phyloP scores from a whole-genome alignment of 1,140 invertebrate species.

The Portunus trituberculatus region DNA sequence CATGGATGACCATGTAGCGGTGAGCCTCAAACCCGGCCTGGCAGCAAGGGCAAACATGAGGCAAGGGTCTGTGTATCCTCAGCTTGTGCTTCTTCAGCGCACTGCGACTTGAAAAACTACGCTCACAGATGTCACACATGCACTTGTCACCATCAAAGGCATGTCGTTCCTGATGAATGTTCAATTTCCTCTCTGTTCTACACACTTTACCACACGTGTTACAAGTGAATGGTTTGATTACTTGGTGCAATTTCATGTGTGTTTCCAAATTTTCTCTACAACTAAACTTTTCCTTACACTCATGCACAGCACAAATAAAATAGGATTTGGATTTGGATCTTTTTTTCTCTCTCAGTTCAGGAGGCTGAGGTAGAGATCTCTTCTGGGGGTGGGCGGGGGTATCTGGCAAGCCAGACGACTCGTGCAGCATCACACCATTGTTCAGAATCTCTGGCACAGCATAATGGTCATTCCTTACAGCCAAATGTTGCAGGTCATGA shows the following conservation, averaged over 20 bases:
- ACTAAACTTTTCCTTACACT: slow-evolving; percentile 61
- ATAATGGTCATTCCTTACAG: slow-evolving; percentile 34
- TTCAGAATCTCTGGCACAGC: not conserved
- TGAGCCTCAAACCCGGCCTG: slow-evolving; percentile 62
- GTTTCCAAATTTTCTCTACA: slow-evolving; percentile 53
- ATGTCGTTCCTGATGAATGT: slow-evolving; percentile 52
- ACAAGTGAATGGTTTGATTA: slow-evolving; percentile 66
- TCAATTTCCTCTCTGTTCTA: slow-evolving; percentile 62
- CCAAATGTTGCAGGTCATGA: slow-evolving; percentile 31
- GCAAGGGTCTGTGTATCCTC: slow-evolving; percentile 65
- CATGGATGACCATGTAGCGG: slow-evolving; percentile 62
- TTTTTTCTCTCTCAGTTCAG: slow-evolving; percentile 42
- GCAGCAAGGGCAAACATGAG: slow-evolving; percentile 63
- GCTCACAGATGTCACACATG: slow-evolving; percentile 68
- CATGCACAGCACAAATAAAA: slow-evolving; percentile 39
- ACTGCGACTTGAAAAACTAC: slow-evolving; percentile 71
- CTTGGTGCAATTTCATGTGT: slow-evolving; percentile 64
- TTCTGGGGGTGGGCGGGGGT: slow-evolving; percentile 3
- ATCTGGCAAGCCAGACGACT: not conserved
- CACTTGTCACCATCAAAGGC: slow-evolving; percentile 53
- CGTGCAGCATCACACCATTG: not conserved
- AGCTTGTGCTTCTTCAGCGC: slow-evolving; percentile 65
- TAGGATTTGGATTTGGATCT: slow-evolving; percentile 50
- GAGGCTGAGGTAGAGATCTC: slow-evolving; percentile 27
- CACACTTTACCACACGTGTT: slow-evolving; percentile 61